Evolutionary conservation across 2,113 vertebrate genomes (phyloP).

Genomic region (Carlito syrichta): DNA sequence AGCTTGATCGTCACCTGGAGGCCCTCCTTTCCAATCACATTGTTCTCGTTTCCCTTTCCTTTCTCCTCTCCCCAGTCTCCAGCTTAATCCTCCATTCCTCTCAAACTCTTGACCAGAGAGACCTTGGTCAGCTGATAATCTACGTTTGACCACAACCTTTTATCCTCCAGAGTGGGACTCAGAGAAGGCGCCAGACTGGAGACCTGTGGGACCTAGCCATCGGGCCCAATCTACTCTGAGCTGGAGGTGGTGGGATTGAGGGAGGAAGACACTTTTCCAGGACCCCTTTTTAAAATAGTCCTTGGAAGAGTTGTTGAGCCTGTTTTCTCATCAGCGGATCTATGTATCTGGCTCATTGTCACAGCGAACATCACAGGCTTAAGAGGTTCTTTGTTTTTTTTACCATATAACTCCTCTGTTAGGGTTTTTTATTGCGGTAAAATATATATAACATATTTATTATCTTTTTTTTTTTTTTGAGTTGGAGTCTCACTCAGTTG

Average conservation of each 20-base stretch:
- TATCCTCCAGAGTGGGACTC: not conserved
- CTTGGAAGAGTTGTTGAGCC: not conserved
- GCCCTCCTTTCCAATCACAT: not conserved
- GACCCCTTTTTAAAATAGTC: not conserved
- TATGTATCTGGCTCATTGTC: not conserved
- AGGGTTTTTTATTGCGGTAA: not conserved
- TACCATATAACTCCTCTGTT: not conserved
- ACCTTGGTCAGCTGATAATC: not conserved
- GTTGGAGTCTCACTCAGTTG: too few relatives aligned
- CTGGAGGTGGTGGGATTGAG: not conserved
- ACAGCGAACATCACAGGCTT: not conserved
- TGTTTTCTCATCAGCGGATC: not conserved
- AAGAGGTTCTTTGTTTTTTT: not conserved
- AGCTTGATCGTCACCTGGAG: rapidly evolving
- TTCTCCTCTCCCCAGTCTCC: not conserved
- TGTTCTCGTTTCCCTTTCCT: not conserved
- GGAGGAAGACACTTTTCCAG: not conserved
- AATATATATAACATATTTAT: not conserved
- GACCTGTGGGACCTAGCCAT: not conserved
- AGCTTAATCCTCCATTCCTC: not conserved
- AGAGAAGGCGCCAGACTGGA: not conserved
- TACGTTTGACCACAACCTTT: not conserved
- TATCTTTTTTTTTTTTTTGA: too few relatives aligned
- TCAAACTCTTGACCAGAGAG: not conserved
- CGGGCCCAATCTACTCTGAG: not conserved